Evolutionary conservation across 2,888 invertebrate genomes (phyloP), one percentile per base, ranked within the genome.

Genomic region (Euclidia mi): DNA sequence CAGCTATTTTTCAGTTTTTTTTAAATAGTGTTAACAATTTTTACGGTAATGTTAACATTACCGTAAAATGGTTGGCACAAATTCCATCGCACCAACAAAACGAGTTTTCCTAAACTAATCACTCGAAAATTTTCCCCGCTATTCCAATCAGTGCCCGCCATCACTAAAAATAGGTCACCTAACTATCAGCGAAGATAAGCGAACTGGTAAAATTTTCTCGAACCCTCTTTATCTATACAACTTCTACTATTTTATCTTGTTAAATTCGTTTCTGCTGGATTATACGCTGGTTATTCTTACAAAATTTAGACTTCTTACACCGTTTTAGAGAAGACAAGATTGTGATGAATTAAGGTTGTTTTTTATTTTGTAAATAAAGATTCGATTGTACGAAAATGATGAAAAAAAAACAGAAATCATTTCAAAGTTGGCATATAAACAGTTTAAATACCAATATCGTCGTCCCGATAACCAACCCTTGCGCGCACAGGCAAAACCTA

Each of bases 121-220:
- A 41, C 14, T 32, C n/a, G 9, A 11, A 11, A 34, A 40, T 17
- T 15, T 46, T 18, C 9, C 15, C 15, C 3, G 15, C 63, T 41
- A 9, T 38, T 40, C n/a, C 7, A 10, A 18, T 34, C 25, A 55
- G 25, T 29, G 18, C 49, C 35, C 37, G 40, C 18, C 49, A 10
- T 56, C 40, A 61, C 29, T 53, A 42, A 60, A 61, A 28, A 53
- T 49, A 66, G 14, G 41, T 40, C 44, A 57, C 42, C 66, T 76
- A 76, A 59, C 58, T 76, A 61, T 66, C 57, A 56, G 50, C 9
- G 41, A 4, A 57, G 74, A 74, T 76, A 72, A 76, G 61, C 15
- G 32, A 56, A 51, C 53, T 57, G 73, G 42, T 63, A 55, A 61
- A 62, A 72, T 66, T 69, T 57, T 43, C 6, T 48, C 41, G 56